These are phyloP conservation scores for Rhinoderma darwinii DNA, from an alignment of 2,113 vertebrate species.

Conservation along the genomic window DNA sequence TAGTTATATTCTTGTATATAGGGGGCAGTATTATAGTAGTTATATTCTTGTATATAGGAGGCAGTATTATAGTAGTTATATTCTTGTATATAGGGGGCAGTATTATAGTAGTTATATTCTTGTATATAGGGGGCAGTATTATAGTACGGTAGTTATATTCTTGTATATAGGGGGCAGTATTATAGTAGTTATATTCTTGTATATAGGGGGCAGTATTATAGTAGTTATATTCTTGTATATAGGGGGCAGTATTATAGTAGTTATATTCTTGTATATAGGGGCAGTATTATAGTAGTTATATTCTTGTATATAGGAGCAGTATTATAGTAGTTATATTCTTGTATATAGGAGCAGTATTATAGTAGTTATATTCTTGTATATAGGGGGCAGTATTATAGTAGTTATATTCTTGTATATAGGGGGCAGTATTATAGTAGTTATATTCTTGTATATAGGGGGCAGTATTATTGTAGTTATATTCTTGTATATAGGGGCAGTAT, in stretches of 20 bases:
- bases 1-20: not conserved
- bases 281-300: conserved; percentile 1
- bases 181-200: not conserved
- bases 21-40: not conserved
- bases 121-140: not conserved
- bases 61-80: conserved; percentile 1
- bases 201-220: not conserved
- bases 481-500: not conserved
- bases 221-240: not conserved
- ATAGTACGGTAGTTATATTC: conserved; percentile 6
- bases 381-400: not conserved
- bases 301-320: not conserved
- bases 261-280: not conserved
- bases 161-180: not conserved
- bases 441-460: not conserved
- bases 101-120: conserved; percentile 6
- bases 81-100: not conserved
- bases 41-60: not conserved
- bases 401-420: not conserved
- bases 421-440: conserved; percentile 7
- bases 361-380: not conserved
- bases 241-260: not conserved
- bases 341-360: not conserved
- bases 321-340: conserved; percentile 6
- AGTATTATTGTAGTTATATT: conserved; percentile 14